These are phyloP conservation scores for Amphipoea lucens DNA, from an alignment of 2,888 invertebrate species.

Conservation along the genomic window DNA sequence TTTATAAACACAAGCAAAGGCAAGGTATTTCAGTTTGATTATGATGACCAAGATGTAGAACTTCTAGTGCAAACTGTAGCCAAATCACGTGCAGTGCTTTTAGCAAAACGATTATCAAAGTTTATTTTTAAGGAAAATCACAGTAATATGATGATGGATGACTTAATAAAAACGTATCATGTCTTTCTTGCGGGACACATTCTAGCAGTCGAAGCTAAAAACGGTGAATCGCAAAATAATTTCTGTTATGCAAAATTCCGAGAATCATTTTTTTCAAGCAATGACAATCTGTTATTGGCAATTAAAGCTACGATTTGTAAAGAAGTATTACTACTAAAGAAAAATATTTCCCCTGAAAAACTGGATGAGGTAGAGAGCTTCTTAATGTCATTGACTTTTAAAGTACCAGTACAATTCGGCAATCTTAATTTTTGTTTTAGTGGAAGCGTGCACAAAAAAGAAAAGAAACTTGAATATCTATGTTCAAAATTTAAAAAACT, in stretches of 20 bases:
- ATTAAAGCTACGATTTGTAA: slow-evolving; percentile 39
- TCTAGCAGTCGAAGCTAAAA: slow-evolving; percentile 13
- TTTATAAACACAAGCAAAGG: slow-evolving; percentile 45
- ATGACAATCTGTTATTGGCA: slow-evolving; percentile 30
- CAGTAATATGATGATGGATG: slow-evolving; percentile 54
- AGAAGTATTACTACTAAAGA: slow-evolving; percentile 35
- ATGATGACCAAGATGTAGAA: slow-evolving; percentile 51
- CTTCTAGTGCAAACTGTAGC: slow-evolving; percentile 36
- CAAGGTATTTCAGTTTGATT: slow-evolving; percentile 48
- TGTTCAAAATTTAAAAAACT: slow-evolving; percentile 43
- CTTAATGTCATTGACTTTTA: slow-evolving; percentile 39
- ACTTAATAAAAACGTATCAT: slow-evolving; percentile 56
- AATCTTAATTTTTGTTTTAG: slow-evolving; percentile 47
- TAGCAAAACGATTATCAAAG: slow-evolving; percentile 52
- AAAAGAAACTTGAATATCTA: slow-evolving; percentile 39
- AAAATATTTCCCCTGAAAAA: slow-evolving; percentile 8
- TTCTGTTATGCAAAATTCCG: slow-evolving; percentile 37
- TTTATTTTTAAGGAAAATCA: slow-evolving; percentile 50
- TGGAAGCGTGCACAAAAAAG: slow-evolving; percentile 42
- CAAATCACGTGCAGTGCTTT: slow-evolving; percentile 44
- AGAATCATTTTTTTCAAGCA: slow-evolving; percentile 38
- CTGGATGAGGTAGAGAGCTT: slow-evolving; percentile 11
- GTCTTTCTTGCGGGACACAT: slow-evolving; percentile 47
- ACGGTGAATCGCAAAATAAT: slow-evolving; percentile 1
- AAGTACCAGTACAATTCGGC: slow-evolving; percentile 56